Percentiles rank a stretch among this genome's conserved stretches.
Conservation (phyloP, 2,888 invertebrate genomes). For the Thysanoteuthis rhombus region DNA sequence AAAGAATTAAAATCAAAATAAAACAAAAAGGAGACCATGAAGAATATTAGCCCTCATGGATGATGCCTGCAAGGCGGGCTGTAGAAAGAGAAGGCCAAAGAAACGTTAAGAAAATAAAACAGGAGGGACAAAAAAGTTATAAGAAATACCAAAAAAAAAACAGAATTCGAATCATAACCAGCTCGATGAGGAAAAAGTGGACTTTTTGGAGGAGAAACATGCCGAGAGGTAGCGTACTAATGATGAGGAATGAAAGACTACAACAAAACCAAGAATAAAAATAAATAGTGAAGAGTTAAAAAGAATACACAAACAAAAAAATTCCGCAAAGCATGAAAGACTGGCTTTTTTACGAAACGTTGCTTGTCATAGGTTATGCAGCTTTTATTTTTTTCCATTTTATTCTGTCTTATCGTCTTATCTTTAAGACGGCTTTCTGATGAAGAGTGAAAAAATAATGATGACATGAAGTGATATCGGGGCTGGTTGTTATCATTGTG, state of each 20-base stretch:
- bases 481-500: background rate
- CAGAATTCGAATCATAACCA: background rate
- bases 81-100: too few relatives aligned
- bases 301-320: background rate
- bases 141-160: background rate
- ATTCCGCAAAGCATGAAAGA: background rate
- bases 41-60: background rate
- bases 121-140: background rate
- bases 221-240: background rate
- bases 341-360: background rate
- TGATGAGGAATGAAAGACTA: background rate
- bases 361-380: background rate
- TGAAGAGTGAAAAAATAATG: background rate
- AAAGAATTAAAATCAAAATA: background rate
- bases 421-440: background rate
- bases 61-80: background rate
- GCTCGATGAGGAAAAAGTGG: background rate
- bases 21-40: background rate
- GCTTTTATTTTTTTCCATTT: background rate
- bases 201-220: background rate
- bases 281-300: background rate
- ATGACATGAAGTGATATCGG: background rate
- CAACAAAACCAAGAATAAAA: too few relatives aligned
- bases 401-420: background rate
- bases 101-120: background rate